Evolutionary conservation across 2,888 invertebrate species (phyloP).

Genomic region (Tinea semifulvella): DNA sequence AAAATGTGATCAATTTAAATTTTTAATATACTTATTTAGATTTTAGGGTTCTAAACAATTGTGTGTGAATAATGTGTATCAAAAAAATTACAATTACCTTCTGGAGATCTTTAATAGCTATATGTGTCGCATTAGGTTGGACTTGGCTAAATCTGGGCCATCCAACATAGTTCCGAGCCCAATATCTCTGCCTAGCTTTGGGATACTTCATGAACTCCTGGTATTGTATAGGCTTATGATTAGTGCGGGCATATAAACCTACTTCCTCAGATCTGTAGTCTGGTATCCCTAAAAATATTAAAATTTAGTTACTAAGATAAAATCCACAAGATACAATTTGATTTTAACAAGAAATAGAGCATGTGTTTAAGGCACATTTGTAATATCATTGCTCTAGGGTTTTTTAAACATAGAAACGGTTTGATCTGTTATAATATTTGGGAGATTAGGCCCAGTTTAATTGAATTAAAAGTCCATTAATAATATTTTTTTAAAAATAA

Average conservation of each 20-base stretch:
- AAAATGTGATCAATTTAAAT: too few species aligned
- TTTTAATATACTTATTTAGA: too few species aligned
- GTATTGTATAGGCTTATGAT: constrained; percentile 86
- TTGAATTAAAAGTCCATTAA: too few species aligned
- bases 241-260: constrained; percentile 87
- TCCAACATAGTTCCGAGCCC: constrained; percentile 95
- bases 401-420: neutral
- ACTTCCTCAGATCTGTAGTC: constrained; percentile 94
- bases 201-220: constrained; percentile 81
- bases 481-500: too few species aligned
- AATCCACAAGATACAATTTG: too few species aligned
- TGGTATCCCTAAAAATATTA: constrained; percentile 77
- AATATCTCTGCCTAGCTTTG: constrained; percentile 80
- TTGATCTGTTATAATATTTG: too few species aligned
- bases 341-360: neutral
- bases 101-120: constrained; percentile 77
- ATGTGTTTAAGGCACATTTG: neutral
- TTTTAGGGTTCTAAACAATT: too few species aligned
- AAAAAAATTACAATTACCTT: constrained; percentile 39
- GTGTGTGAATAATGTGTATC: too few species aligned
- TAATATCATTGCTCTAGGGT: neutral
- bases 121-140: constrained; percentile 83
- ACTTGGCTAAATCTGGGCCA: constrained; percentile 87
- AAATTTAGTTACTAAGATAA: too few species aligned
- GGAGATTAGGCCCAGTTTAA: too few species aligned